Conservation (phyloP, 2,888 invertebrate species). For the Diarsia mendica region DNA sequence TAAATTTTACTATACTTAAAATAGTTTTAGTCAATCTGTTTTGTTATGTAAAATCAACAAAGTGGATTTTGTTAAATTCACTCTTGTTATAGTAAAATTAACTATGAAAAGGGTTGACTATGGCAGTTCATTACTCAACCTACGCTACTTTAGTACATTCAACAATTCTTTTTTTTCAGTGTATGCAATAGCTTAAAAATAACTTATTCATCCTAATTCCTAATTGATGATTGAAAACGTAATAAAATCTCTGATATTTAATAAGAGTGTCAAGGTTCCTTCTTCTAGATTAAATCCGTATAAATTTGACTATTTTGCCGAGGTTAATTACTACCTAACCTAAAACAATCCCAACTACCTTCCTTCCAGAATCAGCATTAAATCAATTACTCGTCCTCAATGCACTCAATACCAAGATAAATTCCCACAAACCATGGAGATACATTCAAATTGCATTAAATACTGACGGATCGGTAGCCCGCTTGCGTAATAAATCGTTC, state of each 20-base stretch:
- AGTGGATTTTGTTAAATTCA: no score
- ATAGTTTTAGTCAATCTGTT: no score
- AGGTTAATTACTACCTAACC: neutral
- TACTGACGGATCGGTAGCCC: constrained; percentile 58
- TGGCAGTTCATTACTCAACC: no score
- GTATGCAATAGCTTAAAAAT: no score
- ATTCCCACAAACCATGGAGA: constrained; percentile 39
- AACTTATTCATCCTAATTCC: neutral
- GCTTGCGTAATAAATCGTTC: constrained; percentile 61
- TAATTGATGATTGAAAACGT: no score
- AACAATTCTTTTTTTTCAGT: no score
- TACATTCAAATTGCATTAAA: constrained; percentile 61
- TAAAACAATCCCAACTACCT: constrained; percentile 10
- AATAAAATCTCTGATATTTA: no score
- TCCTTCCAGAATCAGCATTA: constrained; percentile 30
- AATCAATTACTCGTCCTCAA: constrained; percentile 56
- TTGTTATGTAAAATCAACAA: no score
- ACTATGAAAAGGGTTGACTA: no score
- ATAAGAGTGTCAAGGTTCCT: neutral
- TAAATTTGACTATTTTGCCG: neutral
- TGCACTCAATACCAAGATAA: constrained; percentile 55
- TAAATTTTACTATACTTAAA: no score
- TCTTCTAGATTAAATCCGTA: neutral
- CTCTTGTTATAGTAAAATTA: no score
- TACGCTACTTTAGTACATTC: no score